Conservation (phyloP, 1,140 invertebrate species). For the Procambarus clarkii region DNA sequence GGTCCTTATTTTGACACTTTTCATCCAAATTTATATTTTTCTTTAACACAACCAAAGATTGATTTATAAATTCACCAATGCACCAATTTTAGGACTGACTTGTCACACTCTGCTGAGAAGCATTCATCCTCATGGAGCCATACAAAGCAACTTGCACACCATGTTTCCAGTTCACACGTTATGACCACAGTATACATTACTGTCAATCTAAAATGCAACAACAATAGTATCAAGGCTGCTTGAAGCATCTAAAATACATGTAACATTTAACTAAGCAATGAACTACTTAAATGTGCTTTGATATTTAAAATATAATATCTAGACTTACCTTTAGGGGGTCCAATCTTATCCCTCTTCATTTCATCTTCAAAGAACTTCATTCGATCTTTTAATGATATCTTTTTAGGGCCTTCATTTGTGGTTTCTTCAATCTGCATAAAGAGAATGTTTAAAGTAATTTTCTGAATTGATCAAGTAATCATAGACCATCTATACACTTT, state of each 20-base stretch:
- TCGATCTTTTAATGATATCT: slow-evolving; percentile 74
- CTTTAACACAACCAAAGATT: too few species aligned
- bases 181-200: background rate
- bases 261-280: background rate
- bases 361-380: slow-evolving; percentile 74
- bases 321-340: slow-evolving; percentile 67
- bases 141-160: too few species aligned
- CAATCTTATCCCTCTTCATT: slow-evolving; percentile 83
- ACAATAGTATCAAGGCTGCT: background rate
- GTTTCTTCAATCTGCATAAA: slow-evolving; percentile 8
- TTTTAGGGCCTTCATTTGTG: slow-evolving; percentile 66
- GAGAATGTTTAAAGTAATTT: background rate
- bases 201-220: background rate
- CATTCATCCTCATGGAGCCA: too few species aligned
- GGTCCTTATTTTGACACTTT: too few species aligned
- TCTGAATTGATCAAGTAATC: background rate
- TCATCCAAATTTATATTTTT: too few species aligned
- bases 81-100: too few species aligned
- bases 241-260: background rate
- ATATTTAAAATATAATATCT: background rate
- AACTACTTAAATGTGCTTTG: background rate
- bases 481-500: too few species aligned
- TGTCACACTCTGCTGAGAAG: too few species aligned
- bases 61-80: too few species aligned
- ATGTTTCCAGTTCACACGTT: background rate